Conservation (phyloP, 2,797 vertebrate species). For the Notoglanidium macrostoma region DNA sequence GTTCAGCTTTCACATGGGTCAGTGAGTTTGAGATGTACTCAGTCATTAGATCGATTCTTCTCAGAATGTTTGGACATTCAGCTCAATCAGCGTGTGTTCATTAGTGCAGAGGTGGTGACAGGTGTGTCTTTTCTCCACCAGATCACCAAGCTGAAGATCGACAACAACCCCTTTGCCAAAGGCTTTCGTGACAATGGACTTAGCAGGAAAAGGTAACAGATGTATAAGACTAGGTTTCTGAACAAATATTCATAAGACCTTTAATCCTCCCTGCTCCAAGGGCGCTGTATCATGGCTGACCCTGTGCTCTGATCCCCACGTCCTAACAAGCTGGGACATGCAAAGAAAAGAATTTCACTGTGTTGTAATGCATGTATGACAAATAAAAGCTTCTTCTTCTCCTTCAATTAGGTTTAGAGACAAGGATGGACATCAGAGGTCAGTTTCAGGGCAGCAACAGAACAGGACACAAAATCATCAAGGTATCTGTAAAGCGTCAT, state of each 20-base stretch:
- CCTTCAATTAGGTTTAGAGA: constrained; percentile 44
- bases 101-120: constrained; percentile 16
- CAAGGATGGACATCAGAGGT: constrained; percentile 25
- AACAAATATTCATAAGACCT: no score
- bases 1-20: not conserved
- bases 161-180: constrained; percentile 65
- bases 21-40: not conserved
- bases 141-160: constrained; percentile 63
- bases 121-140: constrained; percentile 29
- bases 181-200: constrained; percentile 60
- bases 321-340: no score
- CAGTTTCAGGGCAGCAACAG: constrained; percentile 24
- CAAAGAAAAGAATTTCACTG: no score
- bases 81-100: not conserved
- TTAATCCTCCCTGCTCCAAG: no score
- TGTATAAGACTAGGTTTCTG: not conserved
- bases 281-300: no score
- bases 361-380: no score
- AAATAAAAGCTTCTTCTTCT: no score
- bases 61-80: constrained; percentile 16
- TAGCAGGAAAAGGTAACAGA: constrained; percentile 58
- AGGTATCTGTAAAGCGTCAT: constrained; percentile 25
- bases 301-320: no score
- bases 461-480: constrained; percentile 20
- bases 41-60: constrained; percentile 3